phyloP scores from a whole-genome alignment of 35 echinoderm and acorn worm species.

The Anneissia japonica region DNA sequence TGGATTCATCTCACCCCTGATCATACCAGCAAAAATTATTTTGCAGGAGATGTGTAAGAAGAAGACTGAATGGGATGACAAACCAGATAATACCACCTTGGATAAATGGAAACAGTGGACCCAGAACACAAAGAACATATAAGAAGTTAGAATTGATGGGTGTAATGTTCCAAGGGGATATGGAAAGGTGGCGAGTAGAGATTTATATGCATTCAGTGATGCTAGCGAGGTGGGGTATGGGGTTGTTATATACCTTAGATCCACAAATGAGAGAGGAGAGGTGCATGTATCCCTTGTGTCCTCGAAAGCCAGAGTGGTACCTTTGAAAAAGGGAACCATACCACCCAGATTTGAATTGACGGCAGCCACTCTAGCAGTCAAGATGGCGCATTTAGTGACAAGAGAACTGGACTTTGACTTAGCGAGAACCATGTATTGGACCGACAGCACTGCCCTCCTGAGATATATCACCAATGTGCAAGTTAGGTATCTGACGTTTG shows the following conservation, averaged over 20 bases:
- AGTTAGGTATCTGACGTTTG: slow-evolving; percentile 23
- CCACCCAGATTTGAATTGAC: slow-evolving; percentile 58
- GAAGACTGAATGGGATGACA: slow-evolving; percentile 38
- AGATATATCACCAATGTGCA: slow-evolving; percentile 27
- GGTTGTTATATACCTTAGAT: slow-evolving; percentile 19
- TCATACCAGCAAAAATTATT: slow-evolving; percentile 25
- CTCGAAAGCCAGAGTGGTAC: slow-evolving; percentile 34
- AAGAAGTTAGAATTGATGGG: slow-evolving; percentile 6
- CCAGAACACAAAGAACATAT: slow-evolving; percentile 11
- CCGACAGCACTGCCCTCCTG: slow-evolving; percentile 37
- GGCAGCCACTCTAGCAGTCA: slow-evolving; percentile 38
- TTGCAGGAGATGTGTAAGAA: slow-evolving; percentile 29
- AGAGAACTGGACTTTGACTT: slow-evolving; percentile 21
- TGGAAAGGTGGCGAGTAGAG: slow-evolving; percentile 17
- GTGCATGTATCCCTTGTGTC: slow-evolving; percentile 8
- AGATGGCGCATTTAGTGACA: slow-evolving; percentile 1
- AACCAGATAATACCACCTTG: background rate
- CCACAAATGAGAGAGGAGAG: background rate
- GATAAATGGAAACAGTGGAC: slow-evolving; percentile 48
- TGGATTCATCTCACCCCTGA: slow-evolving; percentile 27
- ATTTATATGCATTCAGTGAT: slow-evolving; percentile 41
- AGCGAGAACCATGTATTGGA: slow-evolving; percentile 22
- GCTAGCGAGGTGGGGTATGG: slow-evolving; percentile 40
- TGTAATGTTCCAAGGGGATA: slow-evolving; percentile 12
- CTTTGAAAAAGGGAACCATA: slow-evolving; percentile 33